Base-by-base conservation (phyloP, 2,888 invertebrate species). In the Geotrupes spiniger region DNA sequence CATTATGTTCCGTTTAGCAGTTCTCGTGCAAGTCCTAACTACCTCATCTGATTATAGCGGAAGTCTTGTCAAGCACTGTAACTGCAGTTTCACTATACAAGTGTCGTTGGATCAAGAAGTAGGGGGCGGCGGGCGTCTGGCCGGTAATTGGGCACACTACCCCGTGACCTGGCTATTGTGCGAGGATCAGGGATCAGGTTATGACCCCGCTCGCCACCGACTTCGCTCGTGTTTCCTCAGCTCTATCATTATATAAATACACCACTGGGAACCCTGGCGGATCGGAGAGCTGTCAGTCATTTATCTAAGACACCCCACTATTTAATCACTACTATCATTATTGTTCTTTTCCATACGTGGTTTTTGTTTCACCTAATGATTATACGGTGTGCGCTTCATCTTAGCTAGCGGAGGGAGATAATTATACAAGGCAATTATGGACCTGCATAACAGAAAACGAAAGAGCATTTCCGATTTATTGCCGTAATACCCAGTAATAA, bases 161-260 rank as follows among this genome's bases (percentile, higher is more conserved):
- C 51, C 51, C 44, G 51, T 41, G 47, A 49, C 55, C 48, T 49
- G 54, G 53, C 62, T 58, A 63, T 61, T 61, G 62, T 60, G 48
- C 53, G 57, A 54, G 60, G 62, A 63, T 63, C 64, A 65, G 60
- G 68, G 70, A 68, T 68, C 70, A 70, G 68, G 70, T 69, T 70
- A 68, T 70, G 70, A 70, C 70, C 71, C 68, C 57, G 64, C 55
- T 57, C 56, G 59, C 58, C 61, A 57, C 58, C 56, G 60, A 52
- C 59, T 57, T 52, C 57, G 59, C 60, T 64, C 66, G 62, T 63
- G 62, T 64, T 62, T 63, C 63, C 63, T 59, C 63, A 61, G 61
- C 65, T 68, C 67, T 67, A 70, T 72, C 71, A 71, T 71, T 71
- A 71, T 70, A 71, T 72, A 72, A 72, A 71, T 72, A 71, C 71